Conservation (phyloP, 2,888 invertebrate species). For the Calliphora vomitoria region DNA sequence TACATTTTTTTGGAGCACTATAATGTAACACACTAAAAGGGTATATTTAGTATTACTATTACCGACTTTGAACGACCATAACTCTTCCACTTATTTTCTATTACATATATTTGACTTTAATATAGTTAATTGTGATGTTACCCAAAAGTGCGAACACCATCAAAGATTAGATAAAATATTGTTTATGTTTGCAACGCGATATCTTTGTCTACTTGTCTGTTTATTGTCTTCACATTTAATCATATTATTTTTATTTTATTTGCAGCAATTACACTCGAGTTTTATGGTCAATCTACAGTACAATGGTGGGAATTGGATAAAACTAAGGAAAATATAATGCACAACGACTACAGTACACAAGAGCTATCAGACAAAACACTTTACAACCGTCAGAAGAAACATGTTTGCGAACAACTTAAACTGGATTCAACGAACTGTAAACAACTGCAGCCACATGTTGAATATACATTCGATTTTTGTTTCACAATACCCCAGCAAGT, state of each 20-base stretch:
- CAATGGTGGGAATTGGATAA: conserved; percentile 68
- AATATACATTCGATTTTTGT: conserved; percentile 57
- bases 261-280: conserved; percentile 62
- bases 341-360: conserved; percentile 66
- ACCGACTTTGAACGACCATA: no score
- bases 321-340: conserved; percentile 54
- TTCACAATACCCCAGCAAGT: conserved; percentile 64
- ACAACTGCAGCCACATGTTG: conserved; percentile 53
- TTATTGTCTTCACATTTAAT: not conserved
- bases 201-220: not conserved
- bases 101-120: conserved; percentile 15
- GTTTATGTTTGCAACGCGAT: conserved; percentile 23
- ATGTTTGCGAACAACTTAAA: conserved; percentile 64
- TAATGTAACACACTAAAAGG: no score
- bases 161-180: conserved; percentile 52
- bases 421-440: not conserved
- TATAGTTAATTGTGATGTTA: conserved; percentile 36
- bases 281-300: conserved; percentile 65
- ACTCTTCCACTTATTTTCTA: not conserved
- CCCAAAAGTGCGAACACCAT: conserved; percentile 38
- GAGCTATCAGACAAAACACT: conserved; percentile 54
- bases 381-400: conserved; percentile 54
- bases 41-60: no score
- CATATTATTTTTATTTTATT: conserved; percentile 2
- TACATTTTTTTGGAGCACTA: no score